Base-by-base conservation (phyloP, 2,113 vertebrate genomes). In the Osmerus mordax region DNA sequence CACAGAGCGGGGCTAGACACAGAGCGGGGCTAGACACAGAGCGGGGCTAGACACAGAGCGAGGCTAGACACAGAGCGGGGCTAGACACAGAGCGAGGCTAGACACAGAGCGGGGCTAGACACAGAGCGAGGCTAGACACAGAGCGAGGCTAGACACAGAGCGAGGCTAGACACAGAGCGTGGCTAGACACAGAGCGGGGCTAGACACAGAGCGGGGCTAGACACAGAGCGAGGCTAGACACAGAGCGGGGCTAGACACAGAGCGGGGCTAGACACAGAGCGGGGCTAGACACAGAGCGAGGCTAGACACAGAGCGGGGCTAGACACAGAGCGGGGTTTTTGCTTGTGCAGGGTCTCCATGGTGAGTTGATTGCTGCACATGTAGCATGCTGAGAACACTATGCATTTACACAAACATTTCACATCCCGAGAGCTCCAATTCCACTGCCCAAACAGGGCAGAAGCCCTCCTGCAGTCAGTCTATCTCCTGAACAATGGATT, bases 401-500 rank as follows among this genome's bases (percentile, higher is more conserved):
- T 70, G 51, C 41, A 29, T 67, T 55, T 66, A 36, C 32, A 60
- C 60, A 71, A 56, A 69, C 69, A 65, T 61, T 60, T 69, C 36
- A 72, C 73, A 62, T 65, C 61, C 73, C 70, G 51, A 69, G 72
- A 78, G 51, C 60, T 67, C 62, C 32, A 47, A 71, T 63, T 63
- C 28, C 70, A 67, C 51, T 19, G 19, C 21, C 41, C 53, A 63
- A 6, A 71, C 16, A 25, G 21, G 21, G 9, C 3, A n/a, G 29
- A 9, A 65, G 21, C 16, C 52, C 7, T 15, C 9, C 13, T 23
- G 47, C 3, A 36, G 36, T 58, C 56, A 65, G 21, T 56, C 59
- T 51, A 64, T 71, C 32, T 16, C 15, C 69, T 36, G 67, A 53
- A 71, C 70, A 64, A n/a, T 71, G 70, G 28, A 36, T 72, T 54